Base-by-base conservation (phyloP, 2,888 invertebrate species). In the Muschampia plurimacula region DNA sequence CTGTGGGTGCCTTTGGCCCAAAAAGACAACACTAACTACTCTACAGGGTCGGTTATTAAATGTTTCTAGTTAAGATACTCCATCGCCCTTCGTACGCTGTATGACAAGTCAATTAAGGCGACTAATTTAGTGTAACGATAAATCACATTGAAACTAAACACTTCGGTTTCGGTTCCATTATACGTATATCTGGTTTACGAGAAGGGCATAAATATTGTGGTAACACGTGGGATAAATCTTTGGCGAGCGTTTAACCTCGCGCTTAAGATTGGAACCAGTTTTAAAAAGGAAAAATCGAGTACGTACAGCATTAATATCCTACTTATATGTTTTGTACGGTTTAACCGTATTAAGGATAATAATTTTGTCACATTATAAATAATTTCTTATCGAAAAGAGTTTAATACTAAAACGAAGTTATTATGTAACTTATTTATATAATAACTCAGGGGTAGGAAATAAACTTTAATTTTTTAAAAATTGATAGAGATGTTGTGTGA, bases 111-210 rank as follows among this genome's bases (percentile, higher is more conserved):
- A 1, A 13, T 67, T 62, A 67, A 28, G 52, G 52, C 62, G 52
- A 62, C 72, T 67, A 72, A 72, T 72, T 72, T 72, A 67, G 67
- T 72, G 67, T 55, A 78, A 74, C 81, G 69, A 86, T 89, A 88
- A 89, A 89, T 89, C 87, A 87, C 79, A 80, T 74, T 81, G 81
- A 73, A 69, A 72, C 75, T 76, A 76, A 73, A 74, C 74, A 71
- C 69, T 71, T 74, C 71, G 71, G 71, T 68, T 68, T 74, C 67
- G 67, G 71, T 74, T 57, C 74, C 71, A 74, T 74, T 74, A 71
- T 74, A 72, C 72, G 55, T 72, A 74, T 71, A 57, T 73, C 69
- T 60, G 70, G 67, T 66, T 68, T 68, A 68, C 68, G 73, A 73
- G 73, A 41, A 68, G 70, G 67, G 70, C 71, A 71, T 74, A 74